phyloP scores from a whole-genome alignment of 2,113 vertebrate species.

The Thermophis baileyi region DNA sequence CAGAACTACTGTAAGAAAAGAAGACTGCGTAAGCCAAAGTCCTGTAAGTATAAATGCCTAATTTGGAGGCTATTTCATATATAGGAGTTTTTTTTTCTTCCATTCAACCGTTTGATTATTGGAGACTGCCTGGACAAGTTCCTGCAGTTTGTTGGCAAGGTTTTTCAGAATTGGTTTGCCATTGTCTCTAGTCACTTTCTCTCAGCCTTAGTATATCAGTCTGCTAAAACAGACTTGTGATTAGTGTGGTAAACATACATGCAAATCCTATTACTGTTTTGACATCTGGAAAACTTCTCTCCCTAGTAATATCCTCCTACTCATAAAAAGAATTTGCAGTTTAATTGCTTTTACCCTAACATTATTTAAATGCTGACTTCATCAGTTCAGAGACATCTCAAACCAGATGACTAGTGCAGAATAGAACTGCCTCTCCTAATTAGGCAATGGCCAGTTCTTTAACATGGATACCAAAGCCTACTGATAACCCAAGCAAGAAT shows the following conservation, averaged over 20 bases:
- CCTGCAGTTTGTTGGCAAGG: not conserved
- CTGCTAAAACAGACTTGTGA: not conserved
- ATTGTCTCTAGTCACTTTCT: not conserved
- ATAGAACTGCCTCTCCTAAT: conserved; percentile 6
- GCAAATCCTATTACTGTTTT: not conserved
- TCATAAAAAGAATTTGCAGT: not conserved
- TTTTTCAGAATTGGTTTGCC: not conserved
- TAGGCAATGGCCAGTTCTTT: not conserved
- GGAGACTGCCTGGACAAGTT: not conserved
- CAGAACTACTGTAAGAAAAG: conserved; percentile 90
- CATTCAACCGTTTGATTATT: not conserved
- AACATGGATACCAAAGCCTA: not conserved
- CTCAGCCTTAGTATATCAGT: not conserved
- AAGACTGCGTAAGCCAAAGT: conserved; percentile 89
- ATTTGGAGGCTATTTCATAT: not conserved
- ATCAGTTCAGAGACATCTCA: conserved; percentile 30
- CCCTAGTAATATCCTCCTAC: conserved; percentile 11
- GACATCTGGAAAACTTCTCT: conserved; percentile 27
- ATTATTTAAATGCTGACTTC: not conserved
- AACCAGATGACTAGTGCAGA: conserved; percentile 25
- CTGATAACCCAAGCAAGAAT: not conserved
- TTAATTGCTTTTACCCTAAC: conserved; percentile 10
- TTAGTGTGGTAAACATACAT: not conserved
- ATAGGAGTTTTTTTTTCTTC: not conserved
- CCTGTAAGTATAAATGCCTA: conserved; percentile 76